phyloP scores from a whole-genome alignment of 2,888 invertebrate species.

The Octodonta nipae region DNA sequence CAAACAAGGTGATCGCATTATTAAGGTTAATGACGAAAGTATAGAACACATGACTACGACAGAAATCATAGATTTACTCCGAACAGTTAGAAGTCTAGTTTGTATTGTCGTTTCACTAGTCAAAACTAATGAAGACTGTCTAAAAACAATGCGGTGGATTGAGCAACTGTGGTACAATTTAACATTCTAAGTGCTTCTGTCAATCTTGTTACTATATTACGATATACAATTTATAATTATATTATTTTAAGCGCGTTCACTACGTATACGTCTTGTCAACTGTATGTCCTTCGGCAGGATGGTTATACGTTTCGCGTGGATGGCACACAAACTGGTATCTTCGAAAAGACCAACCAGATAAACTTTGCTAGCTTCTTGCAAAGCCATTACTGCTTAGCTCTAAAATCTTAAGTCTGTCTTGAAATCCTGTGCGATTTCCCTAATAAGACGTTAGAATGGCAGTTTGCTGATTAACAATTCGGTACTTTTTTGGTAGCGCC shows the following conservation, averaged over 20 bases:
- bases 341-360: too few species aligned
- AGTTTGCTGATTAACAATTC: too few species aligned
- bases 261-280: too few species aligned
- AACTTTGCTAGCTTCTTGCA: too few species aligned
- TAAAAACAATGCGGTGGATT: constrained; percentile 35
- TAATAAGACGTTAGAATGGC: too few species aligned
- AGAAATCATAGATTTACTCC: constrained; percentile 68
- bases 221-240: neutral
- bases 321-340: too few species aligned
- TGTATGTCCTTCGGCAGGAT: too few species aligned
- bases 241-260: neutral
- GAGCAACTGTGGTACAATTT: constrained; percentile 30
- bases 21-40: constrained; percentile 76
- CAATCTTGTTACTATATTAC: constrained; percentile 9
- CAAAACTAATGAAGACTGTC: constrained; percentile 34
- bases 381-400: too few species aligned
- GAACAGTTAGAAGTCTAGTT: constrained; percentile 68
- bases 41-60: constrained; percentile 66
- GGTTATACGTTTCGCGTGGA: too few species aligned
- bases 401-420: too few species aligned
- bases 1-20: constrained; percentile 63
- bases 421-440: too few species aligned
- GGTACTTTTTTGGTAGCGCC: too few species aligned
- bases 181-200: constrained; percentile 21
- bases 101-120: constrained; percentile 54